Base-by-base conservation (phyloP, 1,140 invertebrate genomes). In the Lordiphosa mommai region DNA sequence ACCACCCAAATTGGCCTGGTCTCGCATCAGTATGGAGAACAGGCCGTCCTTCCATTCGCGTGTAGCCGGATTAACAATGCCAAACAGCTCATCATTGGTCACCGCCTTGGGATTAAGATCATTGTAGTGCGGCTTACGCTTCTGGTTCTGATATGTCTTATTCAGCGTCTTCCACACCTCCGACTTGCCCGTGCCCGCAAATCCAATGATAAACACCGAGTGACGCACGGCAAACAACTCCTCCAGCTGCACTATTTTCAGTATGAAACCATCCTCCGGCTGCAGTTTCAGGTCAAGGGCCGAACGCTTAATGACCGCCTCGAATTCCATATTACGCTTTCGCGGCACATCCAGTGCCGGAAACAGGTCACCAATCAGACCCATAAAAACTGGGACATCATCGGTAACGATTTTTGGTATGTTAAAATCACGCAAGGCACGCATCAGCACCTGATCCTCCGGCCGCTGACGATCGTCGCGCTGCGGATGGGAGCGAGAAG, bases 41-140 rank as follows among this genome's bases (percentile, higher is more conserved):
- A 99, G 90, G 57, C 96, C 97, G 89, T 98, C 97, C 90, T 96
- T 98, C 97, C 97, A 99, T 91, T 98, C 97, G 84, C 97, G 91
- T 0, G 97, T 98, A 0, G 96, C 90, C 6, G 96, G 95, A 91
- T 98, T 98, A 49, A 99, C 98, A 40, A 97, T 93, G 9, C 97
- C 97, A 90, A 98, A 99, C 17, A 98, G 90, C 88, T 98, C 97
- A 86, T 98, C 96, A 79, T 97, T 98, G 0, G 97, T 98, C 1
- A 98, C 97, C 29, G 96, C 96, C 90, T 98, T 98, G 3, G 97
- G 97, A 89, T 98, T 96, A 3, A 99, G 89, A 89, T 98, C 97
- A 72, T 96, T 94, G 64, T 94, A 96, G 44, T 92, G 90, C 0
- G 97, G 97, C 84, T 96, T 97, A 40, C 91, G 86, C 80, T 95